Base-by-base conservation (phyloP, 2,797 vertebrate species). In the Gymnocypris eckloni region DNA sequence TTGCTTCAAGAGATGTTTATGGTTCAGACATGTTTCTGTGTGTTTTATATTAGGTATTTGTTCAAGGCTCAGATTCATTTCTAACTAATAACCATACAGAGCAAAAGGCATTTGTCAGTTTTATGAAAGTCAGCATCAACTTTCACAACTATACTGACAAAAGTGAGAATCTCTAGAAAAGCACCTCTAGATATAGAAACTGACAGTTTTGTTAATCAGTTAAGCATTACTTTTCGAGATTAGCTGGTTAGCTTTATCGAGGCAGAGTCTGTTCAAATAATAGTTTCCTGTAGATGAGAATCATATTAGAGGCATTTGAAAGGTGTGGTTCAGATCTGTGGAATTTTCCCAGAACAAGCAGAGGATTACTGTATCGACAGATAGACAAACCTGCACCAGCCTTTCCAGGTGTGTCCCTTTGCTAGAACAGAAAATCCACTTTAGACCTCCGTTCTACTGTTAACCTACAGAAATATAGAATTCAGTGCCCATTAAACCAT, bases 41-140 rank as follows among this genome's bases (percentile, higher is more conserved):
- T 85, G 88, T 75, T 92, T 61, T 52, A 76, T 91, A 94, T 93
- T 92, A 92, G 56, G 91, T 90, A 91, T 94, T 93, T 94, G 92
- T 93, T 93, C 90, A 91, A 91, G 59, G 61, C 73, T 86, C 59
- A 86, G 56, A 78, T 54, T 77, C 15, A 43, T 82, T 82, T 71
- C 52, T 78, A 41, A 45, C n/a, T 64, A 64, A 79, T 79, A 70
- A 52, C 11, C 61, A 37, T 52, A 15, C 18, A 70, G 64, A 81
- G 48, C 12, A 43, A 82, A 56, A 56, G 33, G 37, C 50, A 43
- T 56, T 70, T 71, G 66, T 71, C 66, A 52, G 66, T 52, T 54
- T 69, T 69, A 52, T 6, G 4, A 54, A 66, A 48, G 78, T 22
- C 66, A 56, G 33, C 66, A 22, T 56, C 28, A 82, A 37, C 13